These are phyloP conservation scores for Drosophila quadrilineata DNA, from an alignment of 1,140 invertebrate genomes.

Conservation along the genomic window DNA sequence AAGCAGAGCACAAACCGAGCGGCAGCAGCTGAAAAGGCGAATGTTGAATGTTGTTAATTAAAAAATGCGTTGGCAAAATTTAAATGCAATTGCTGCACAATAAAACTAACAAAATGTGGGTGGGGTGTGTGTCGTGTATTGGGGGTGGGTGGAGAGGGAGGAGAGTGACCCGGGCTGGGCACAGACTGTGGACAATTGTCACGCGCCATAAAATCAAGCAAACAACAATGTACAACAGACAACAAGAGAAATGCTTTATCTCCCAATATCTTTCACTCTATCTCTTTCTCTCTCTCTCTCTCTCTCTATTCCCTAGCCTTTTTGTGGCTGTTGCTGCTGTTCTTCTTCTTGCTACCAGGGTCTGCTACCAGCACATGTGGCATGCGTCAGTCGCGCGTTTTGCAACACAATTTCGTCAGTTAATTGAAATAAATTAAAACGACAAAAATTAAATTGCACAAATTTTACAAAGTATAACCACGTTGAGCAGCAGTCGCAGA, in stretches of 20 bases:
- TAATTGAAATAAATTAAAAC: slow-evolving; percentile 78
- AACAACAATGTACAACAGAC: background rate
- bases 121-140: background rate
- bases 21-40: slow-evolving; percentile 18
- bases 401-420: slow-evolving; percentile 59
- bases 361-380: background rate
- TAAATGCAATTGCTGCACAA: slow-evolving; percentile 76
- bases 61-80: slow-evolving; percentile 74
- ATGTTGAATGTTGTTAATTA: slow-evolving; percentile 65
- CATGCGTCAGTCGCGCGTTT: slow-evolving; percentile 54
- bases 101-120: slow-evolving; percentile 33
- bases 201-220: slow-evolving; percentile 74
- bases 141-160: background rate
- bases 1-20: slow-evolving; percentile 34
- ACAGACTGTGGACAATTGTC: slow-evolving; percentile 62
- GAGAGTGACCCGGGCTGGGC: background rate
- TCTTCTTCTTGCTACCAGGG: no score
- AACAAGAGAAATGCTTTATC: slow-evolving; percentile 62
- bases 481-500: no score
- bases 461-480: background rate
- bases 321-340: no score
- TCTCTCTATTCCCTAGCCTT: background rate
- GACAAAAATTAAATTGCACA: slow-evolving; percentile 43
- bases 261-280: background rate
- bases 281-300: background rate